These are phyloP conservation scores for Agelaius tricolor DNA, from an alignment of 2,113 vertebrate species.

Conservation along the genomic window DNA sequence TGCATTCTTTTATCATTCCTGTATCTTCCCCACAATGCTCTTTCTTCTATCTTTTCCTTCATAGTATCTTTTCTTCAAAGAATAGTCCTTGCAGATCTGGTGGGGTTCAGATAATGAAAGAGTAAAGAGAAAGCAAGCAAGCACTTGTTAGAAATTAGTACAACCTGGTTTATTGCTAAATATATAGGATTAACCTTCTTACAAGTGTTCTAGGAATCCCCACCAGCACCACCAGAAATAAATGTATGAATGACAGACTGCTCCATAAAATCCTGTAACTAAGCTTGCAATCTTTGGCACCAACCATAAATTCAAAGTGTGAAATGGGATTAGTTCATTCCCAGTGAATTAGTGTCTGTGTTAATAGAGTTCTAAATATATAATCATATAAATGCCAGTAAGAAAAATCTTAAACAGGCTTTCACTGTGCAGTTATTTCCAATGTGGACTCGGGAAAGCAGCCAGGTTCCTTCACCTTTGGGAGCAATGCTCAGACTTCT, in stretches of 20 bases:
- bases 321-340: conserved; percentile 48
- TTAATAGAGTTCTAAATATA: conserved; percentile 60
- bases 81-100: neutral
- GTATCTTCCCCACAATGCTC: neutral
- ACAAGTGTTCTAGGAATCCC: neutral
- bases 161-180: neutral
- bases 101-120: neutral
- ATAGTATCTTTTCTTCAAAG: neutral
- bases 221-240: neutral
- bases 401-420: conserved; percentile 25
- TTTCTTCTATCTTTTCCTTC: neutral
- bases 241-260: conserved; percentile 29
- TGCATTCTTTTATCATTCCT: neutral
- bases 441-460: neutral
- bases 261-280: conserved; percentile 15
- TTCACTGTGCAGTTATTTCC: neutral
- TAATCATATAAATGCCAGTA: conserved; percentile 41
- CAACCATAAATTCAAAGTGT: conserved; percentile 26
- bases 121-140: neutral
- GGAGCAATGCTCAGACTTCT: conserved; percentile 14
- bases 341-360: conserved; percentile 47
- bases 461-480: conserved; percentile 14
- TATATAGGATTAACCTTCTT: neutral
- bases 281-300: conserved; percentile 13
- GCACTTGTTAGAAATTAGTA: neutral